Base-by-base conservation (phyloP, 1,140 invertebrate genomes). In the Penaeus chinensis region DNA sequence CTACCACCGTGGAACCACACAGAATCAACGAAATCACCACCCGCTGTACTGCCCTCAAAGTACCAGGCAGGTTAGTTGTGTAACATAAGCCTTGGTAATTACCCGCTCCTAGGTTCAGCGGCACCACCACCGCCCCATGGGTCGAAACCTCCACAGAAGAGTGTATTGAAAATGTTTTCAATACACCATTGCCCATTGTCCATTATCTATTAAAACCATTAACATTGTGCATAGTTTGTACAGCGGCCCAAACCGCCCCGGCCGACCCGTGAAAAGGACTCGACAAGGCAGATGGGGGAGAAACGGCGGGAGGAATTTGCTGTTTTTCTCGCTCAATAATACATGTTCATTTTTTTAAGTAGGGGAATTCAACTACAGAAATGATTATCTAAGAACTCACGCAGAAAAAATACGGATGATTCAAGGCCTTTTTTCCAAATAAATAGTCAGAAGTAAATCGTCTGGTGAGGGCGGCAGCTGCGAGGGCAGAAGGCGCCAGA, bases 201-300 rank as follows among this genome's bases (percentile, higher is more conserved):
- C 87, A 88, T 88, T 88, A 88, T 88, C 87, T 88, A 82, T 84
- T 88, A 88, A 88, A 88, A 88, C 87, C 87, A 88, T 88, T 88
- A 88, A 88, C 82, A 88, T 88, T 88, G 87, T 88, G 87, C 82
- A 88, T 88, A 88, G 87, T 88, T 88, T 88, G 87, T 84, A 69
- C 87, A 88, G 87, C 82, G 76, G 87, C 82, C 77, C 82, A 79
- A 79, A 71, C 76, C 82, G 74, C 80, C 82, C 37, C 63, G 60
- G 74, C 37, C 76, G 79, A 79, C 82, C 82, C 65, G 71, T 88
- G 62, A 79, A 88, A 80, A 27, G 71, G 61, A 32, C 27, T 47
- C 65, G 78, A 27, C 61, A 47, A 47, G 77, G n/a, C 27, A 24
- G 24, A 47, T 19, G 71, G 18, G 19, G 27, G 22, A 37, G 13